These are phyloP conservation scores for Strix uralensis DNA, from an alignment of 2,113 vertebrate genomes.

Conservation along the genomic window DNA sequence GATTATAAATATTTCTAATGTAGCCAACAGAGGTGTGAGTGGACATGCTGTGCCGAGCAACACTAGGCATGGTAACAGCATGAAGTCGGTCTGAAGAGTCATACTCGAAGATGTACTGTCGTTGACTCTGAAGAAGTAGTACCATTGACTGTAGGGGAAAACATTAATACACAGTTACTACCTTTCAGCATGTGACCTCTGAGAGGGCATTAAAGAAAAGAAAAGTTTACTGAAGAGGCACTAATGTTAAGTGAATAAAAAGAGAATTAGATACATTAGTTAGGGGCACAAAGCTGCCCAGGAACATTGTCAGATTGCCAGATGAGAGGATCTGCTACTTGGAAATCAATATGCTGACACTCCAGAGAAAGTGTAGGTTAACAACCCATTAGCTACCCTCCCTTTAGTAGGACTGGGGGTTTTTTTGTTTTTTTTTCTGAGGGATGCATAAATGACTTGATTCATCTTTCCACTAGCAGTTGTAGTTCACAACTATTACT, in stretches of 20 bases:
- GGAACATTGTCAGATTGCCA: background rate
- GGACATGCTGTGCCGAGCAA: conserved; percentile 96
- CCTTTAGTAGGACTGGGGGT: background rate
- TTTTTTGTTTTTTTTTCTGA: background rate
- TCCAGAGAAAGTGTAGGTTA: background rate
- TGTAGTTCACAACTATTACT: background rate
- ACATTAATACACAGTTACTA: background rate
- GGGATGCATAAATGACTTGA: background rate
- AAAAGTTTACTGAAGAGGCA: background rate
- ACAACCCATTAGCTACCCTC: background rate
- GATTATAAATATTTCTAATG: conserved; percentile 96
- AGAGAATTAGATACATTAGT: background rate
- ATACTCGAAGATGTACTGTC: conserved; percentile 97
- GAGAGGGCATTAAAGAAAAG: background rate
- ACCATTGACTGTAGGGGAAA: conserved; percentile 88
- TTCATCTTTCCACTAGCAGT: background rate
- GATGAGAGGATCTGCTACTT: background rate
- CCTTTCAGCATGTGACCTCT: background rate
- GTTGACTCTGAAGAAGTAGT: conserved; percentile 94
- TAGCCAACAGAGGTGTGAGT: conserved; percentile 96
- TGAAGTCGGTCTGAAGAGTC: conserved; percentile 90
- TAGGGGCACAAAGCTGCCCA: background rate
- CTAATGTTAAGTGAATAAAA: background rate
- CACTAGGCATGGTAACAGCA: conserved; percentile 96
- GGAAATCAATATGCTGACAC: background rate